Evolutionary conservation across 2,888 invertebrate genomes (phyloP), one percentile per base, ranked within the genome.

Genomic region (Agrotis segetum): DNA sequence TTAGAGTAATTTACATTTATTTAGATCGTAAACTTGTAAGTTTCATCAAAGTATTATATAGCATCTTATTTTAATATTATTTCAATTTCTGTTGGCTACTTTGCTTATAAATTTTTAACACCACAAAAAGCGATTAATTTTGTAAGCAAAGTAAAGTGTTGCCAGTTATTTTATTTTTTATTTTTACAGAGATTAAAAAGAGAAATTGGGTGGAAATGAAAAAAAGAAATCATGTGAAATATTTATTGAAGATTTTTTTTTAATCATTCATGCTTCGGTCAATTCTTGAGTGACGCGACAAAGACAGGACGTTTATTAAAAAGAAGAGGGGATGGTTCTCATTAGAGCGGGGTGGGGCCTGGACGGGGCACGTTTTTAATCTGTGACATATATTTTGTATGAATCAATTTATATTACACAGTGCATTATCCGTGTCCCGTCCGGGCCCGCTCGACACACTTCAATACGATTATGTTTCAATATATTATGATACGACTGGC

Each of bases 1-100:
- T 83, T 86, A 83, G 82, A 69, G 66, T 86, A 85, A 76, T 74
- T 40, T 58, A 64, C 50, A 58, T 76, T 67, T 74, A 71, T 79
- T 83, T 86, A 85, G 81, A 67, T 77, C n/a, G 64, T 77, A 77
- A 67, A 79, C 71, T 64, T 68, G 77, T 65, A 74, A 71, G 74
- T 70, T 74, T 84, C 74, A 64, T 79, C 49, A 77, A 81, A 88
- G 86, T 88, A 88, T 88, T 88, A 88, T 72, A 47, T n/a, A 17
- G 14, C 44, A 49, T 81, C n/a, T 73, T 68, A 63, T 75, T 70
- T 67, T 82, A 68, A 60, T 61, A 3, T 68, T 53, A 64, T 68
- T 67, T 79, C 44, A 74, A 71, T 72, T 63, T 69, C 47, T 71
- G 40, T 56, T 58, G 40, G 2, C 3, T 55, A 58, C 24, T 74